Evolutionary conservation across 2,797 vertebrate species (phyloP).

Genomic region (Poeciliopsis presidionis): DNA sequence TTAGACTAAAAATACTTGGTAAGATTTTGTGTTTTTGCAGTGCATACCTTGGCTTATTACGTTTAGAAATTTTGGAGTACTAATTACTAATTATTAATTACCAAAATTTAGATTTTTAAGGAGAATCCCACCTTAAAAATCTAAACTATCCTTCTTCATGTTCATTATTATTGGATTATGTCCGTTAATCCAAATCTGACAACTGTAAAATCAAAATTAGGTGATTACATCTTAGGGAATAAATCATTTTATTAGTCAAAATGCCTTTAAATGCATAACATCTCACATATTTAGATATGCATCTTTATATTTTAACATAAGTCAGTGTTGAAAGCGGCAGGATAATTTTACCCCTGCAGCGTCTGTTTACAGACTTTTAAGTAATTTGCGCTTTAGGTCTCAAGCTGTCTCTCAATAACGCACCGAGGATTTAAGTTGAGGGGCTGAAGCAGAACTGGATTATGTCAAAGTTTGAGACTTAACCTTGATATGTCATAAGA

Average conservation of each 20-base stretch:
- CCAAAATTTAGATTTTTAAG: no score
- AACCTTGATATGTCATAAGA: slow-evolving; percentile 46
- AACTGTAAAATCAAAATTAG: neutral
- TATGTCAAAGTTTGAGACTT: slow-evolving; percentile 44
- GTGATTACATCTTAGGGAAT: no score
- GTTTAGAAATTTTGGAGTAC: no score
- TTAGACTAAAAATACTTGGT: no score
- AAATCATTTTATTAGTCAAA: neutral
- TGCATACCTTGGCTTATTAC: no score
- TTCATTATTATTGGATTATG: neutral
- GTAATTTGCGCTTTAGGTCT: slow-evolving; percentile 41
- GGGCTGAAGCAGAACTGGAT: slow-evolving; percentile 37
- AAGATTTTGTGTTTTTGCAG: no score
- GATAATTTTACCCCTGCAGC: slow-evolving; percentile 23
- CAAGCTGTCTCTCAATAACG: slow-evolving; percentile 20
- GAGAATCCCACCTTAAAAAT: neutral
- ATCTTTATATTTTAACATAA: slow-evolving; percentile 17
- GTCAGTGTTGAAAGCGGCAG: slow-evolving; percentile 9
- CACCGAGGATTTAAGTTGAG: slow-evolving; percentile 17
- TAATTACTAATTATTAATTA: no score
- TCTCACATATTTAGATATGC: slow-evolving; percentile 6
- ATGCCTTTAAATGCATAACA: neutral
- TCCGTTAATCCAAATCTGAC: neutral
- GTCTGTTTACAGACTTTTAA: slow-evolving; percentile 67
- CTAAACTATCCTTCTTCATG: neutral